phyloP scores from a whole-genome alignment of 2,888 invertebrate species.

The Drosophila ezoana region DNA sequence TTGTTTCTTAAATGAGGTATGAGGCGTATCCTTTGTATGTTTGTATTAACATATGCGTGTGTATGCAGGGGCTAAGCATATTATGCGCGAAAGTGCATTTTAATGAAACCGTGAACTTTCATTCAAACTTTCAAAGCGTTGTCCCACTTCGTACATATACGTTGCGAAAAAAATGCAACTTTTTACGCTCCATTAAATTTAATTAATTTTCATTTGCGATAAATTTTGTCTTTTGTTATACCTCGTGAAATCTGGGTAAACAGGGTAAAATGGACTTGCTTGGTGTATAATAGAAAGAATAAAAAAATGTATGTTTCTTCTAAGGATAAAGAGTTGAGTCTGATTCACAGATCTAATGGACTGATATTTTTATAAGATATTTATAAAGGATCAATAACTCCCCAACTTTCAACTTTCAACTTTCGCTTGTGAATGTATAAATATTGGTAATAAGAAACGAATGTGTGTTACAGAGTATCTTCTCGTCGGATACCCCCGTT shows the following conservation, averaged over 20 bases:
- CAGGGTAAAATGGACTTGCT: neutral
- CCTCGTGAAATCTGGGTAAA: neutral
- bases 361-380: too few relatives aligned
- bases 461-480: too few relatives aligned
- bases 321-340: too few relatives aligned
- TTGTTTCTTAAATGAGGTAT: too few relatives aligned
- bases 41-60: neutral
- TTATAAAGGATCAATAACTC: too few relatives aligned
- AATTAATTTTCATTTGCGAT: constrained; percentile 74
- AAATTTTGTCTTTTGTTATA: constrained; percentile 52
- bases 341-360: too few relatives aligned
- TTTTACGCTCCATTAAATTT: constrained; percentile 74
- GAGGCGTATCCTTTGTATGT: neutral
- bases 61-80: neutral
- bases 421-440: too few relatives aligned
- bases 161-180: constrained; percentile 38
- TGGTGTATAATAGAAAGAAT: neutral
- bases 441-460: too few relatives aligned
- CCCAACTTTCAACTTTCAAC: too few relatives aligned
- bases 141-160: neutral
- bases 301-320: neutral
- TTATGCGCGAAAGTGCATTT: neutral
- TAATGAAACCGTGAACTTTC: constrained; percentile 19
- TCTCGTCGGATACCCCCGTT: too few relatives aligned
- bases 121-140: constrained; percentile 15